Base-by-base conservation (phyloP, 2,888 invertebrate species). In the Cosmorhoe ocellata region DNA sequence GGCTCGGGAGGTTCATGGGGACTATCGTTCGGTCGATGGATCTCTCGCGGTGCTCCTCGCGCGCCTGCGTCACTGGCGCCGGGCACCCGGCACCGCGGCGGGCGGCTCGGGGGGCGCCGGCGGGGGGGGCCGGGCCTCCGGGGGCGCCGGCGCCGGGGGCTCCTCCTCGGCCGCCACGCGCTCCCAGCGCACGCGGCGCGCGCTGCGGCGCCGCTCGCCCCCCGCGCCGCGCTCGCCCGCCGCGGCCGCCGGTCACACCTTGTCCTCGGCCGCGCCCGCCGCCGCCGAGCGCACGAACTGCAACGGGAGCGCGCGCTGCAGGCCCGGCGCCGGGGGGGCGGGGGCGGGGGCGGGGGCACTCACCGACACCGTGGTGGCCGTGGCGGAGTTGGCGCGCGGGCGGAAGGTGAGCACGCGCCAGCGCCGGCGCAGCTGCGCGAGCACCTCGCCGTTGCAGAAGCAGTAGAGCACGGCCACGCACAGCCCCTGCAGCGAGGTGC, bases 371-470 rank as follows among this genome's bases (percentile, higher is more conserved):
- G 96, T 96, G 66, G 96, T 96, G 41, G 95, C 95, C 58, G 96
- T 96, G 80, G 95, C 94, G 60, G 96, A 96, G 84, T 96, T 96
- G 59, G 95, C 94, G 56, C 96, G 92, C 51, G 95, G 94, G 42
- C 96, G 92, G 78, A 95, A 94, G 68, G 93, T 94, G 39, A 95
- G 93, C 93, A 95, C 96, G 79, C 95, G 93, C 95, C 95, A 96
- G 80, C 94, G 94, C 55, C 96, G 92, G 69, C 95, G 95, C 74
- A 96, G 92, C 84, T 96, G 96, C 57, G 96, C 95, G 68, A 96
- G 93, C 84, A 98, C 98, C 93, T 98, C 98, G 61, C 97, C 97
- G 79, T 98, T 98, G 91, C 95, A 97, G 92, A 98, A 98, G 81
- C 97, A 97, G 88, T 97, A 97, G 41, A 98, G 92, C 57, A 96